Evolutionary conservation across 2,797 vertebrate species (phyloP), one percentile per base, ranked within the genome.

Genomic region (Sebastes trivittatus): DNA sequence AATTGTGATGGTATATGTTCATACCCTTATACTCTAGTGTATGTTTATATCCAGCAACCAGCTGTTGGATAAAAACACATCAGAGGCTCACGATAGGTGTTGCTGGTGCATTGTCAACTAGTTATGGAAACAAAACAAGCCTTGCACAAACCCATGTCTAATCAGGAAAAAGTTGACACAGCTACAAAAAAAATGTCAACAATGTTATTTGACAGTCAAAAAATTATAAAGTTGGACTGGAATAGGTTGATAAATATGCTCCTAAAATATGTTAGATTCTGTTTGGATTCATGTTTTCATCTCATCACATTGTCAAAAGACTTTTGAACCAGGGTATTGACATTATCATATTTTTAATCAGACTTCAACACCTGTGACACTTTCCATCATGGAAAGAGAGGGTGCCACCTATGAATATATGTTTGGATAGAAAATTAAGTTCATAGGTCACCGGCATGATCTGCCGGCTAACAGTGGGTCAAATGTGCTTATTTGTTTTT

Each of bases 401-500:
- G 74, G 76, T 75, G 94, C 90, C 92, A 94, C 87, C 94, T 96
- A 96, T 96, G 96, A 96, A 97, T 96, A 97, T 95, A 93, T 94
- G 96, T 97, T 96, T 96, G 94, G 94, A 96, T 93, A 96, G 96
- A 96, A 97, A 97, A 96, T 95, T 88, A 95, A 95, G 97, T 96
- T 97, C 96, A 97, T 90, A 95, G 97, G 95, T 97, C 95, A 75
- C 16, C 10, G 68, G 92, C 89, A 83, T 88, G 92, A 94, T 94
- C 86, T 94, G 88, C 86, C 93, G 96, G 96, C 96, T 96, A 98
- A 97, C 95, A 90, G 92, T 92, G 92, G 94, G 96, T 96, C 97
- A 97, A 97, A 97, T 96, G 96, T 96, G 96, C 95, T 95, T 97
- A 95, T 97, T 97, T 97, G 95, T 97, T 97, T 97, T 97, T 94